A percentile compares a stretch with the other conserved stretches of the same genome.
phyloP scores from a whole-genome alignment of 2,888 invertebrate species.

The Campaea margaritaria region DNA sequence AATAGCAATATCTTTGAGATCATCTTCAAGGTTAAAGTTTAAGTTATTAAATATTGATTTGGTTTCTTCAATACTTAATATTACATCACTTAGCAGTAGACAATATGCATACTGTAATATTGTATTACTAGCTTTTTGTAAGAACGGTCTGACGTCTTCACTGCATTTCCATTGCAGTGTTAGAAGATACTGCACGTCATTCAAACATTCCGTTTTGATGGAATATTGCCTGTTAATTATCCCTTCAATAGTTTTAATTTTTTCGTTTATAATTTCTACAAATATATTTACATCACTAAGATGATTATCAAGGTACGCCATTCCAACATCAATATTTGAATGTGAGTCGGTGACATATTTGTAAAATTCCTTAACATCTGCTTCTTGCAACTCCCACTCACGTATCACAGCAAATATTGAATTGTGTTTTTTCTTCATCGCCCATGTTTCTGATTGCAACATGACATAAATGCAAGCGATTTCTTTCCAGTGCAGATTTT shows the following conservation, averaged over 20 bases:
- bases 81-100: constrained; percentile 56
- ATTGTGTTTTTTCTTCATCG: constrained; percentile 38
- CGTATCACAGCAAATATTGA: constrained; percentile 47
- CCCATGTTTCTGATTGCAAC: constrained; percentile 48
- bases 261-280: constrained; percentile 52
- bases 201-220: constrained; percentile 59
- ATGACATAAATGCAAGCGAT: constrained; percentile 52
- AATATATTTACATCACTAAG: constrained; percentile 49
- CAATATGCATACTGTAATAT: constrained; percentile 58
- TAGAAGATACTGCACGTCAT: constrained; percentile 60
- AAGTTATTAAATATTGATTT: constrained; percentile 51
- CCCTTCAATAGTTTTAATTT: constrained; percentile 54
- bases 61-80: constrained; percentile 53
- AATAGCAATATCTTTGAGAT: constrained; percentile 49
- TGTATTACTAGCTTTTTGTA: constrained; percentile 51
- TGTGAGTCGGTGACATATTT: constrained; percentile 48
- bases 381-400: constrained; percentile 41
- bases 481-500: constrained; percentile 57
- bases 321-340: constrained; percentile 57
- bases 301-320: constrained; percentile 59
- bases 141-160: constrained; percentile 39
- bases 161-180: constrained; percentile 51
- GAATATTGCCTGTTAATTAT: constrained; percentile 64
- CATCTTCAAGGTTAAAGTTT: constrained; percentile 37
- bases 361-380: constrained; percentile 50